Base-by-base conservation (phyloP, 2,888 invertebrate genomes). In the Perizoma affinitatum region DNA sequence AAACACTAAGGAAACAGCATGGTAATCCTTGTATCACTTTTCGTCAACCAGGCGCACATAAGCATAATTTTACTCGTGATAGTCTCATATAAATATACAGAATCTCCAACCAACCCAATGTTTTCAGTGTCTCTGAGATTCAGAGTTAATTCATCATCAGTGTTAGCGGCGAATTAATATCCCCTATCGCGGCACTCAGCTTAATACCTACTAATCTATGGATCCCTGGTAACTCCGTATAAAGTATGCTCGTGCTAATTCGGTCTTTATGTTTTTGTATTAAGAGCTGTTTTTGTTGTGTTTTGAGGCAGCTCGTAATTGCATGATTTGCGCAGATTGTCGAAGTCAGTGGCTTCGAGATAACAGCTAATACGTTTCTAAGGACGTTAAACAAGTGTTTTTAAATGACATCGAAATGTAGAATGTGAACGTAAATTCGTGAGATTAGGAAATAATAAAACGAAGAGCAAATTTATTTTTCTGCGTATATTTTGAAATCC, bases 321-420 rank as follows among this genome's bases (percentile, higher is more conserved):
- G 69, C 65, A 59, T 68, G 72, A 76, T 75, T 75, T 69, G 66
- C 70, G 69, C 74, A 73, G 73, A 73, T 70, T 73, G 69, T 69
- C 64, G 68, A 65, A 58, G 58, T 58, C 61, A 58, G 53, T 61
- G 58, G 54, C 54, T 65, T 52, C 45, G 55, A 63, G 58, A 63
- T 63, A 56, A 58, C 36, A 48, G 58, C 55, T 63, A 63, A 63
- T 58, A 55, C 58, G 63, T 58, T 55, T 63, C 56, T 63, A 63
- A 58, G 58, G 63, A 63, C 63, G 48, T 52, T 63, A 58, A 63
- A 59, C 63, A 63, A 63, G 63, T 57, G 59, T 56, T 63, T n/a
- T 59, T 49, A 58, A 55, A 58, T 63, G 45, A 58, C 49, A 45
- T 49, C 52, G 22, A 55, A 54, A 58, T 57, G 52, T 55, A 57